These are phyloP conservation scores for Steinernema feltiae DNA, from an alignment of 1,140 invertebrate species.

Conservation along the genomic window DNA sequence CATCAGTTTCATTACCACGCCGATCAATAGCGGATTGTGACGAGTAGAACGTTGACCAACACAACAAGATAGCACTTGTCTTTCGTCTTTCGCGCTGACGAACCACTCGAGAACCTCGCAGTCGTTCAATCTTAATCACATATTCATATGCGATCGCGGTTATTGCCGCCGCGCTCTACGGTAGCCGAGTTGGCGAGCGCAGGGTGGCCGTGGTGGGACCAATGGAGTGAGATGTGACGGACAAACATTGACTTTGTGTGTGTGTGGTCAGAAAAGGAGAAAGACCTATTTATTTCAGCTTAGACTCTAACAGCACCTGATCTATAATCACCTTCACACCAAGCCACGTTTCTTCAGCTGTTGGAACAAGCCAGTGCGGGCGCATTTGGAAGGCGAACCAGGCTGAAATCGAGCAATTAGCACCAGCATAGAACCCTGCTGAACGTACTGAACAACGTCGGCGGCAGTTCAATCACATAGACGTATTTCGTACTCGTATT, in stretches of 20 bases:
- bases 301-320: slow-evolving; percentile 44
- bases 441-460: slow-evolving; percentile 26
- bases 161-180: background rate
- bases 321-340: slow-evolving; percentile 43
- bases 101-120: background rate
- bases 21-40: background rate
- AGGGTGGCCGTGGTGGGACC: background rate
- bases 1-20: too few species aligned
- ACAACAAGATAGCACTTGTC: background rate
- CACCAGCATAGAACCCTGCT: slow-evolving; percentile 7
- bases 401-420: slow-evolving; percentile 30
- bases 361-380: slow-evolving; percentile 47
- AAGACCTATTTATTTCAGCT: slow-evolving; percentile 23
- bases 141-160: background rate
- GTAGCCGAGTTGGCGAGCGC: background rate
- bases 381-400: slow-evolving; percentile 56
- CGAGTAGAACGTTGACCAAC: background rate
- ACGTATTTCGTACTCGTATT: slow-evolving; percentile 53
- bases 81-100: too few species aligned
- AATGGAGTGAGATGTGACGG: background rate
- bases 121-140: background rate
- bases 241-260: too few species aligned
- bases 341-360: slow-evolving; percentile 48
- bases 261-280: too few species aligned
- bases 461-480: slow-evolving; percentile 52